Conservation (phyloP, 2,797 vertebrate genomes). For the Myioborus miniatus region DNA sequence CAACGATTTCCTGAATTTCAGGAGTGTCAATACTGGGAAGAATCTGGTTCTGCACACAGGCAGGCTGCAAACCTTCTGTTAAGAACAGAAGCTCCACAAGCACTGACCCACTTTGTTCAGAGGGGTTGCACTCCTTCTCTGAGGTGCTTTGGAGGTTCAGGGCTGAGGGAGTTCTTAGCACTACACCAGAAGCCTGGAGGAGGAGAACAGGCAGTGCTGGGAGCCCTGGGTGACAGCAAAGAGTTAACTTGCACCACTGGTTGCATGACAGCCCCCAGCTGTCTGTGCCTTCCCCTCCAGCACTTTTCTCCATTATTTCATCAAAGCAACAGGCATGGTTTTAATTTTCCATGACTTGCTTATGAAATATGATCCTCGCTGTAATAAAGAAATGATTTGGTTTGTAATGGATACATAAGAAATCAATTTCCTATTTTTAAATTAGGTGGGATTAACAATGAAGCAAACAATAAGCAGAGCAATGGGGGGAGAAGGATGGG, state of each 20-base stretch:
- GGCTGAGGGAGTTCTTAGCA: background rate
- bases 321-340: conserved; percentile 58
- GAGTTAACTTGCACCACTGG: conserved; percentile 46
- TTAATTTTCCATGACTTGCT: conserved; percentile 67
- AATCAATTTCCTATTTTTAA: conserved; percentile 71
- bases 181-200: background rate
- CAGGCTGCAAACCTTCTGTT: background rate
- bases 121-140: background rate
- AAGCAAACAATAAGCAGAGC: conserved; percentile 55
- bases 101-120: background rate
- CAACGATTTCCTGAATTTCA: background rate
- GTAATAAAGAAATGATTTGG: conserved; percentile 64
- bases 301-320: conserved; percentile 55
- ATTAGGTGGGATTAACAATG: conserved; percentile 61
- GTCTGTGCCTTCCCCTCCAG: conserved; percentile 50
- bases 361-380: conserved; percentile 53
- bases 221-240: background rate
- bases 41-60: background rate
- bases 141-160: background rate
- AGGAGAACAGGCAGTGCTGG: background rate
- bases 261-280: conserved; percentile 50
- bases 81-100: background rate
- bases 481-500: background rate
- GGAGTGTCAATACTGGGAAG: background rate
- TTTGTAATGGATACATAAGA: conserved; percentile 65